phyloP scores from a whole-genome alignment of 2,888 invertebrate genomes.

The Galerucella pusilla region DNA sequence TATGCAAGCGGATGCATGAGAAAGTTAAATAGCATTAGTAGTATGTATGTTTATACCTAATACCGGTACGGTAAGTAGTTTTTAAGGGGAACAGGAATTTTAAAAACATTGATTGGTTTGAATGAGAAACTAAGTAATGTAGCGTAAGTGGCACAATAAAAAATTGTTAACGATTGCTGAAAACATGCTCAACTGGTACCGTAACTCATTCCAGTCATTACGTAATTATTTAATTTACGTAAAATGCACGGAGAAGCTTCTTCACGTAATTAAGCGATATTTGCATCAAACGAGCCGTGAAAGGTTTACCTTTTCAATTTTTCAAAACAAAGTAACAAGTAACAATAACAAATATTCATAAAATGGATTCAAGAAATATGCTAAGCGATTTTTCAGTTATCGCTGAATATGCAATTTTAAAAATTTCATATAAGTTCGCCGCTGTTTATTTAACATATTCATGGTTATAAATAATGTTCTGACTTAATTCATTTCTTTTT shows the following conservation, averaged over 20 bases:
- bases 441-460: too few relatives aligned
- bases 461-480: too few relatives aligned
- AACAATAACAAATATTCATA: background rate
- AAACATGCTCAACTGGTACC: background rate
- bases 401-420: too few relatives aligned
- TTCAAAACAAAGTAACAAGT: background rate
- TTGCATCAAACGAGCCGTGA: background rate
- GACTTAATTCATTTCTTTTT: too few relatives aligned
- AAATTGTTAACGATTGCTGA: background rate
- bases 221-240: background rate
- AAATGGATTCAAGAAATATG: too few relatives aligned
- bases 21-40: slow-evolving; percentile 31
- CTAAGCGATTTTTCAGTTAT: too few relatives aligned
- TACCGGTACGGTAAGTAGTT: slow-evolving; percentile 4
- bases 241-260: background rate
- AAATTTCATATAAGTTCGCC: too few relatives aligned
- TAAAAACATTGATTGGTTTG: background rate
- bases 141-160: slow-evolving; percentile 7
- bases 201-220: background rate
- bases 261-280: background rate
- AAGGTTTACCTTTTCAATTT: background rate
- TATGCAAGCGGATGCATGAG: slow-evolving; percentile 31
- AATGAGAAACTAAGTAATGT: slow-evolving; percentile 8
- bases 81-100: slow-evolving; percentile 12
- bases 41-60: slow-evolving; percentile 11